Base-by-base conservation (phyloP, 2,113 vertebrate genomes). In the Dipodomys stephensi region DNA sequence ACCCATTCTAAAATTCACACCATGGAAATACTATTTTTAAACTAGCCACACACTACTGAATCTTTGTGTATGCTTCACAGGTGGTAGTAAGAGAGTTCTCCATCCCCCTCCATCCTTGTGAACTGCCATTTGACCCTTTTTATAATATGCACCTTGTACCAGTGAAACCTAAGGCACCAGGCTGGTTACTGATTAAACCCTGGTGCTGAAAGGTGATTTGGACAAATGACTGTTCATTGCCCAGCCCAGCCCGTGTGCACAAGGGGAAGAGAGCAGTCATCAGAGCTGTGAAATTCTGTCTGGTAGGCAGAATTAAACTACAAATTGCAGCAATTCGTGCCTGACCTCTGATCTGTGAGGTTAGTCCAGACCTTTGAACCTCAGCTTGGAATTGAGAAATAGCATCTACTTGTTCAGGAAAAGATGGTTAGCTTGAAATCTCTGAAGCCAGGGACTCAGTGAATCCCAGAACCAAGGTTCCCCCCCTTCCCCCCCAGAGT, bases 131-230 rank as follows among this genome's bases (percentile, higher is more conserved):
- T 98, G 98, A 98, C 98, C 98, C 96, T 96, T 97, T 98, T 98
- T 98, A 97, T 98, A 98, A 98, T 94, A 91, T 97, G 98, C 96
- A 98, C 98, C 97, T 98, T 98, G 98, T 97, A 98, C 97, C 97
- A 83, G 96, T 92, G 97, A 98, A 98, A 98, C 97, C 92, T 92
- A 88, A 95, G 92, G 95, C 93, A 94, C 92, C 91, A 96, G 20
- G 96, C 88, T 97, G 97, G 98, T 99, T 98, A 98, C 95, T 98
- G 96, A 99, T 99, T 99, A 99, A 98, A 96, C 97, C 64, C 19
- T 83, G 96, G 98, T 98, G 97, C 98, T 98, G 98, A 97, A 98
- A 97, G 97, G 97, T 98, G 98, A 98, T 97, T 98, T 96, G 97
- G 95, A 96, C 98, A 97, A 97, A 98, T 98, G 97, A 97, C 0